A percentile compares a stretch with the other conserved stretches of the same genome.
These are phyloP conservation scores for Mionectes olivaceus DNA, from an alignment of 2,797 vertebrate species.

Conservation along the genomic window DNA sequence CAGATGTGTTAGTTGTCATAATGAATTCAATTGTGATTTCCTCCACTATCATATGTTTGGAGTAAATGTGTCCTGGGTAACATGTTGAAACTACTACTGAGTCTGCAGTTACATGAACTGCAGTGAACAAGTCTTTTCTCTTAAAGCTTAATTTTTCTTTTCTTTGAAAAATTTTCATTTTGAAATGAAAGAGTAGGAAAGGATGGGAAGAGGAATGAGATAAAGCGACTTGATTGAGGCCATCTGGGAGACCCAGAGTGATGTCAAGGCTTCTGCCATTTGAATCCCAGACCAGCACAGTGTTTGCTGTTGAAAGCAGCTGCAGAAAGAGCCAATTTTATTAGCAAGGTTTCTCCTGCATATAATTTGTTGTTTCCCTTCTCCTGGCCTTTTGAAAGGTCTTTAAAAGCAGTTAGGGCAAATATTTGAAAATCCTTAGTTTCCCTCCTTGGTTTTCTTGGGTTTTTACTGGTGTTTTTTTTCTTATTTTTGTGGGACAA, in stretches of 20 bases:
- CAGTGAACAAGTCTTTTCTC: neutral
- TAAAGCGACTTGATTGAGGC: neutral
- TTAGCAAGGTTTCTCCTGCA: neutral
- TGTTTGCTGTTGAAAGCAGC: neutral
- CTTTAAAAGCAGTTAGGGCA: neutral
- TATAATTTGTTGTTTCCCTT: neutral
- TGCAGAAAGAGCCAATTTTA: neutral
- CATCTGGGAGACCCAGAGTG: neutral
- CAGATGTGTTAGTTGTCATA: neutral
- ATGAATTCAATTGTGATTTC: neutral
- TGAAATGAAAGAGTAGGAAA: neutral
- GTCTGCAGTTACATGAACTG: neutral
- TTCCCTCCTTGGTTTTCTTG: neutral
- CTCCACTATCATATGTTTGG: neutral
- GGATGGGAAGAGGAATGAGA: neutral
- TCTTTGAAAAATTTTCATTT: neutral
- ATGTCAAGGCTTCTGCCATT: neutral
- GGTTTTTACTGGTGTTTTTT: neutral
- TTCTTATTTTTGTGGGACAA: neutral
- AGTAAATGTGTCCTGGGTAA: neutral
- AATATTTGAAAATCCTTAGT: neutral
- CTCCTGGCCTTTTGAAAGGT: neutral
- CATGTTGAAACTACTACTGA: neutral
- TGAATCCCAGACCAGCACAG: neutral
- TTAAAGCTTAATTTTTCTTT: neutral